phyloP scores from a whole-genome alignment of 2,888 invertebrate genomes.

The Polymixis lichenea region DNA sequence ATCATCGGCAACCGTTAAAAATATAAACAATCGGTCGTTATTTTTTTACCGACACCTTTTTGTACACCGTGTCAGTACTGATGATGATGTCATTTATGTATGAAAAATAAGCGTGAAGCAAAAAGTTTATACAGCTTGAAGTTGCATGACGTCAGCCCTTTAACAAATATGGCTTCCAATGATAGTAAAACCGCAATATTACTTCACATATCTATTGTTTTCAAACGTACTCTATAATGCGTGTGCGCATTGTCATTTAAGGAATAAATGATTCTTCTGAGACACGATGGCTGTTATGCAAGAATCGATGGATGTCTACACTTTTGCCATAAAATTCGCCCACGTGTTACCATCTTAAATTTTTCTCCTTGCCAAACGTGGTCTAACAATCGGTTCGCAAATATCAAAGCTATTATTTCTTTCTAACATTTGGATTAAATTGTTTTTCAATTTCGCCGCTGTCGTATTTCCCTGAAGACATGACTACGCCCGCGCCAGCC shows the following conservation, averaged over 20 bases:
- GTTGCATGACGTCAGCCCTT: conserved; percentile 48
- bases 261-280: conserved; percentile 41
- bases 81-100: conserved; percentile 55
- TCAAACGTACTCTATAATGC: conserved; percentile 41
- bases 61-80: conserved; percentile 26
- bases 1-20: conserved; percentile 58
- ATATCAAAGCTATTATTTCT: conserved; percentile 40
- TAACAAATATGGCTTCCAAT: conserved; percentile 43
- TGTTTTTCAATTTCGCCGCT: conserved; percentile 47
- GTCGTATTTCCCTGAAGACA: conserved; percentile 57
- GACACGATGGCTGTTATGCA: conserved; percentile 52
- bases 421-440: conserved; percentile 47
- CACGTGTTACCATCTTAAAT: conserved; percentile 13
- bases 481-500: conserved; percentile 5
- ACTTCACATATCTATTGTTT: conserved; percentile 60
- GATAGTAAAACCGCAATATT: conserved; percentile 56
- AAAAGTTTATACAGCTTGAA: conserved; percentile 23
- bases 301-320: conserved; percentile 35
- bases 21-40: conserved; percentile 55
- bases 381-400: conserved; percentile 23
- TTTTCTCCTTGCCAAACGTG: conserved; percentile 4
- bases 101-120: conserved; percentile 47
- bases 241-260: conserved; percentile 53
- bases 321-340: conserved; percentile 21
- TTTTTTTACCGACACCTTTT: conserved; percentile 53